Percentiles rank a stretch among this genome's conserved stretches.
phyloP scores from a whole-genome alignment of 2,797 vertebrate species.

The Lateolabrax maculatus region DNA sequence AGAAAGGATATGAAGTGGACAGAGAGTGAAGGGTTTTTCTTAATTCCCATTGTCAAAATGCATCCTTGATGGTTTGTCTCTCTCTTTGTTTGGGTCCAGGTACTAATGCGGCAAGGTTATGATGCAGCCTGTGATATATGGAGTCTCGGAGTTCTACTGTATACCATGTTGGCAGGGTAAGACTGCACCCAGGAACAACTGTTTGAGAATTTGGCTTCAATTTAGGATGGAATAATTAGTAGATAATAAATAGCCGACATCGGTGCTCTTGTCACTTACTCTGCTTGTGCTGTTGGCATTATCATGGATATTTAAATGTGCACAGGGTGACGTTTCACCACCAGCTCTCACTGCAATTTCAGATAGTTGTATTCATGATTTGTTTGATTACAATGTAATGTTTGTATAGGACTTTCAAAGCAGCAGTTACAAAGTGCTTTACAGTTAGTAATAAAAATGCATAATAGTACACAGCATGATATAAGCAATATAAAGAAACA shows the following conservation, averaged over 20 bases:
- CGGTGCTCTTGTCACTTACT: neutral
- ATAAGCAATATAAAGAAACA: no score
- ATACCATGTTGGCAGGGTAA: constrained; percentile 98
- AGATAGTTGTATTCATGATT: neutral
- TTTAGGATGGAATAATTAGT: constrained; percentile 10
- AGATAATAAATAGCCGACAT: no score
- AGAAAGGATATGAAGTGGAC: neutral
- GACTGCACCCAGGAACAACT: constrained; percentile 43
- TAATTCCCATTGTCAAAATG: neutral
- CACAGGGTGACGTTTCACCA: neutral
- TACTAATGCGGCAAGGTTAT: constrained; percentile 97
- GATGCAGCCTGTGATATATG: constrained; percentile 99
- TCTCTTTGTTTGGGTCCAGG: constrained; percentile 79
- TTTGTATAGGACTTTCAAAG: no score
- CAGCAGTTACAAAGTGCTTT: no score
- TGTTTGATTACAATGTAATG: neutral
- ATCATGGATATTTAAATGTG: neutral
- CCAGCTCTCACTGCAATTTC: neutral
- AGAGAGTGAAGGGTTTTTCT: neutral
- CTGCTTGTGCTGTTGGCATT: neutral
- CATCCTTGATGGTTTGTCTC: constrained; percentile 19
- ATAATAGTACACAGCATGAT: no score
- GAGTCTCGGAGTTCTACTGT: constrained; percentile 97
- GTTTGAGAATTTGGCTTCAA: neutral
- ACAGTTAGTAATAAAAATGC: no score